Conservation (phyloP, 92 coral and sea anemone species). For the Phenganax subtilis region DNA sequence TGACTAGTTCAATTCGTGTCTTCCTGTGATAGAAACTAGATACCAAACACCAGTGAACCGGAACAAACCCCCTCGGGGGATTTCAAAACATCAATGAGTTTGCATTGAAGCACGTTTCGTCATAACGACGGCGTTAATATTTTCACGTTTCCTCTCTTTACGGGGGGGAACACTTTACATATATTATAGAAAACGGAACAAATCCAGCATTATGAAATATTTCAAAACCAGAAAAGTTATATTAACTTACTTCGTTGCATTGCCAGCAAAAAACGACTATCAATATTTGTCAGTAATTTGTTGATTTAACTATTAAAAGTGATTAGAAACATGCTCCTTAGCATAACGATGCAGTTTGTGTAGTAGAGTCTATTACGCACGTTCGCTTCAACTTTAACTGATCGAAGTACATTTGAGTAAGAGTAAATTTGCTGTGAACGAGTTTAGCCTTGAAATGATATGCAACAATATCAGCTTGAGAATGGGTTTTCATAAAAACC, state of each 20-base stretch:
- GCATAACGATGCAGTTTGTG: not conserved
- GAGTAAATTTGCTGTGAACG: no score
- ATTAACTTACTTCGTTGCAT: not conserved
- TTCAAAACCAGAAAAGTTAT: not conserved
- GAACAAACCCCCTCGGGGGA: not conserved
- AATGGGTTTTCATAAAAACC: no score
- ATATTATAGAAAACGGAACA: no score
- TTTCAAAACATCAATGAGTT: not conserved
- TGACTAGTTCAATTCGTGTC: not conserved
- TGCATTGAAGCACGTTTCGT: conserved; percentile 1
- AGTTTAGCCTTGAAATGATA: no score
- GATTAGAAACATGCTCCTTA: conserved; percentile 1
- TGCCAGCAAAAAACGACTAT: not conserved
- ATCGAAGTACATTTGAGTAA: not conserved
- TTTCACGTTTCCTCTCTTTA: not conserved
- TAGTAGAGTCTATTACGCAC: not conserved
- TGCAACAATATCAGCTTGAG: no score
- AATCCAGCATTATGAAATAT: not conserved
- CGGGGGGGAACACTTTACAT: not conserved
- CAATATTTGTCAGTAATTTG: conserved; percentile 10
- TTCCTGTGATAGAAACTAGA: not conserved
- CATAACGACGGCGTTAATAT: not conserved
- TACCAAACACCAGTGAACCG: not conserved
- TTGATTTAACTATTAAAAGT: conserved; percentile 1
- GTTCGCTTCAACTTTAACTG: not conserved